These are phyloP conservation scores for Psophia crepitans DNA, from an alignment of 2,113 vertebrate genomes.

Conservation along the genomic window DNA sequence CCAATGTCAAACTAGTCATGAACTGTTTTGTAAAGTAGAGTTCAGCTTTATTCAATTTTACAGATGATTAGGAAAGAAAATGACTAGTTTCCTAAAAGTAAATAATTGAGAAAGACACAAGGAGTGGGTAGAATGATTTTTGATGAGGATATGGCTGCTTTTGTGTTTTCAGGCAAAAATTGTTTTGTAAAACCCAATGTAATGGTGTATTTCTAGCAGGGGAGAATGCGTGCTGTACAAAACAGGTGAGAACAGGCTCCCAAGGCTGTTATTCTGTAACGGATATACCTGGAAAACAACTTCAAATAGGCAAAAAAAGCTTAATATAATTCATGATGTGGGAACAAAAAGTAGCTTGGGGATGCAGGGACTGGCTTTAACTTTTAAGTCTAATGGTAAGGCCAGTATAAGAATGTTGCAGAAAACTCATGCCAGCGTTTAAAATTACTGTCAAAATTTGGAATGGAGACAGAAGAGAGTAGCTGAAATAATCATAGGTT, in stretches of 20 bases:
- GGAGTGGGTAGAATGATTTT: neutral
- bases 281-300: neutral
- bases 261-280: neutral
- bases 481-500: neutral
- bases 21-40: neutral
- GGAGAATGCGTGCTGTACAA: fast-evolving
- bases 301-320: neutral
- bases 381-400: neutral
- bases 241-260: neutral
- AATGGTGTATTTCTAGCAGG: neutral
- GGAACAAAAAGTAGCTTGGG: neutral
- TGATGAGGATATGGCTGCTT: neutral
- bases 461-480: neutral
- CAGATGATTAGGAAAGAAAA: neutral
- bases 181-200: neutral
- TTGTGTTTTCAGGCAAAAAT: neutral
- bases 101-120: neutral
- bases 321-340: neutral
- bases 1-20: neutral
- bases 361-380: neutral
- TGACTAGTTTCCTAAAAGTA: neutral
- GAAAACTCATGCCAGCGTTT: neutral
- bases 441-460: neutral
- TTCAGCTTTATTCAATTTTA: neutral
- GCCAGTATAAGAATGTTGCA: neutral